phyloP scores from a whole-genome alignment of 2,797 vertebrate genomes.

The Myiotriccus ornatus region DNA sequence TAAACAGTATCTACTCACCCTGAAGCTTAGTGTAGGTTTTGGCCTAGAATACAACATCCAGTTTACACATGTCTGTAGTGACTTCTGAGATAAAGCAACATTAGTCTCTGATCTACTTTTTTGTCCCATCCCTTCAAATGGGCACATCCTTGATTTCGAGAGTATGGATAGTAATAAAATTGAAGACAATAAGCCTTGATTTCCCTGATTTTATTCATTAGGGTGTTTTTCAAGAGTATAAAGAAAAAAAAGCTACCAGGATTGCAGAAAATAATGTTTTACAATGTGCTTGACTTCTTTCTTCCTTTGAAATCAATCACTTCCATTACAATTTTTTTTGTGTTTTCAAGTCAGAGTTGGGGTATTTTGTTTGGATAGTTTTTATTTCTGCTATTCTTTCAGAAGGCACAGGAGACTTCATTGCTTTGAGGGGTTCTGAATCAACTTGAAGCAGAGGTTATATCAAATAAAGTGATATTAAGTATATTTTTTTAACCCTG shows the following conservation, averaged over 20 bases:
- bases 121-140: not conserved
- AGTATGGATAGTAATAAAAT: not conserved
- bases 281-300: not conserved
- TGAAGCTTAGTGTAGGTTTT: not conserved
- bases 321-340: not conserved
- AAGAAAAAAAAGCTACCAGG: not conserved
- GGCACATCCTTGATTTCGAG: rapidly evolving
- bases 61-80: not conserved
- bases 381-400: not conserved
- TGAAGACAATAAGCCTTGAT: not conserved
- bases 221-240: not conserved
- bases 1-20: not conserved
- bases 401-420: not conserved
- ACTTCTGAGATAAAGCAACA: not conserved
- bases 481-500: not conserved
- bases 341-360: not conserved
- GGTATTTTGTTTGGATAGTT: not conserved
- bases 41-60: not conserved
- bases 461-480: not conserved
- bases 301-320: not conserved
- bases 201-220: not conserved
- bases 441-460: not conserved
- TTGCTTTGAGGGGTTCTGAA: not conserved
- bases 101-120: not conserved
- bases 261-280: not conserved